Conservation (phyloP, 2,888 invertebrate genomes). For the Acrobasis suavella region DNA sequence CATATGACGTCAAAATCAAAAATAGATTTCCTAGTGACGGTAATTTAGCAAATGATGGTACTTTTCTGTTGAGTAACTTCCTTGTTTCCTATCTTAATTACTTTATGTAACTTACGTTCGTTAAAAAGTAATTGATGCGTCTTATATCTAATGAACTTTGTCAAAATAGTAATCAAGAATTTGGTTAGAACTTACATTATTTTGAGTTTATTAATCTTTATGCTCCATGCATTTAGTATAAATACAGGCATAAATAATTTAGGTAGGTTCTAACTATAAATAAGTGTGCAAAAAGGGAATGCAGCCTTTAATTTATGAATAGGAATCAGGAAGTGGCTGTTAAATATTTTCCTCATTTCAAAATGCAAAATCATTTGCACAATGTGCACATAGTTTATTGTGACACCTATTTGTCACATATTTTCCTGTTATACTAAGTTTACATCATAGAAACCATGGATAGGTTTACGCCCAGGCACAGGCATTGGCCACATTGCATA, state of each 20-base stretch:
- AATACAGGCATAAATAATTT: too few species aligned
- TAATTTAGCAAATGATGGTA: slow-evolving; percentile 1
- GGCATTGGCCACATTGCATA: too few species aligned
- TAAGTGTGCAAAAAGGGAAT: neutral
- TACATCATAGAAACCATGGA: too few species aligned
- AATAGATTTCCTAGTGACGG: slow-evolving; percentile 21
- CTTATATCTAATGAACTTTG: neutral
- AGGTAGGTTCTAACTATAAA: too few species aligned
- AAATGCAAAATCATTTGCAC: neutral
- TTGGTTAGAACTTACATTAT: neutral
- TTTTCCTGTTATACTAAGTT: too few species aligned
- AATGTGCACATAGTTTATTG: too few species aligned
- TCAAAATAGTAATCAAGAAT: neutral
- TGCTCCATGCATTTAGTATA: too few species aligned
- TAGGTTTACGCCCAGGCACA: too few species aligned
- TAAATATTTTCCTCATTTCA: neutral
- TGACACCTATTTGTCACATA: too few species aligned
- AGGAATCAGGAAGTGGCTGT: neutral
- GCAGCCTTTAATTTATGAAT: neutral
- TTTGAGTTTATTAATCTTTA: too few species aligned
- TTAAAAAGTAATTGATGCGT: neutral
- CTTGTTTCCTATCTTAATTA: neutral
- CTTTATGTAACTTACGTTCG: neutral
- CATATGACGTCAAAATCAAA: slow-evolving; percentile 46
- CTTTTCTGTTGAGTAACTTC: neutral